Evolutionary conservation across 1,140 invertebrate genomes (phyloP).

Genomic region (Drosophila sturtevanti): DNA sequence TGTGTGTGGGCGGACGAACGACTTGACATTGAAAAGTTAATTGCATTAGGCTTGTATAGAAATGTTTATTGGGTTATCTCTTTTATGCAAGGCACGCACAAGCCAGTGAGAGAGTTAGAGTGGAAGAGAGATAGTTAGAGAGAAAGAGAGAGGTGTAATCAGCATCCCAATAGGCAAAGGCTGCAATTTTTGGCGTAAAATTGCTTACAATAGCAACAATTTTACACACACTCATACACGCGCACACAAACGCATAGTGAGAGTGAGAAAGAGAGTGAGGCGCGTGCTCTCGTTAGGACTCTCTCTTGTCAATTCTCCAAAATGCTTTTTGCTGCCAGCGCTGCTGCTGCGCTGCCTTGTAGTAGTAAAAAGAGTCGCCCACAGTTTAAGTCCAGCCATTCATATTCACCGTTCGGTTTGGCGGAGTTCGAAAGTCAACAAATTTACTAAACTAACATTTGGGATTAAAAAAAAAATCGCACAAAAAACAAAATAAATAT

Average conservation of each 20-base stretch:
- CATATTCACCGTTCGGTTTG: conserved; percentile 70
- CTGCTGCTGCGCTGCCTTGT: conserved; percentile 33
- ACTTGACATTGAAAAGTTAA: conserved; percentile 62
- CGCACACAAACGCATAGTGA: background rate
- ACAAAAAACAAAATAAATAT: background rate
- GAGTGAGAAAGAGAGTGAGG: conserved; percentile 6
- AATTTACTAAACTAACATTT: conserved; percentile 1
- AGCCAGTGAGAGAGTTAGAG: conserved; percentile 26
- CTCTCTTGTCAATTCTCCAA: conserved; percentile 75
- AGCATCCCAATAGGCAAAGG: conserved; percentile 44
- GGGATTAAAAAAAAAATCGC: background rate
- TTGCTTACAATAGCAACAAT: conserved; percentile 60
- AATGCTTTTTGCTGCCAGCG: conserved; percentile 56
- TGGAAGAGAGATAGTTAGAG: conserved; percentile 23
- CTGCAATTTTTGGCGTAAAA: conserved; percentile 52
- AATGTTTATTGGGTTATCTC: conserved; percentile 62
- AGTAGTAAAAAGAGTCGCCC: conserved; percentile 45
- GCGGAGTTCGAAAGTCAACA: conserved; percentile 40
- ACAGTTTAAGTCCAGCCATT: conserved; percentile 56
- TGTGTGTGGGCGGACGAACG: conserved; percentile 33
- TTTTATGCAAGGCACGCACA: conserved; percentile 65
- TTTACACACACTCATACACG: conserved; percentile 22
- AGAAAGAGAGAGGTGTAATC: conserved; percentile 18
- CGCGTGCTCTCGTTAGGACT: conserved; percentile 42
- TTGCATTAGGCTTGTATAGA: conserved; percentile 37